These are phyloP conservation scores for Peromyscus aztecus DNA, from an alignment of 2,797 vertebrate genomes.

Conservation along the genomic window DNA sequence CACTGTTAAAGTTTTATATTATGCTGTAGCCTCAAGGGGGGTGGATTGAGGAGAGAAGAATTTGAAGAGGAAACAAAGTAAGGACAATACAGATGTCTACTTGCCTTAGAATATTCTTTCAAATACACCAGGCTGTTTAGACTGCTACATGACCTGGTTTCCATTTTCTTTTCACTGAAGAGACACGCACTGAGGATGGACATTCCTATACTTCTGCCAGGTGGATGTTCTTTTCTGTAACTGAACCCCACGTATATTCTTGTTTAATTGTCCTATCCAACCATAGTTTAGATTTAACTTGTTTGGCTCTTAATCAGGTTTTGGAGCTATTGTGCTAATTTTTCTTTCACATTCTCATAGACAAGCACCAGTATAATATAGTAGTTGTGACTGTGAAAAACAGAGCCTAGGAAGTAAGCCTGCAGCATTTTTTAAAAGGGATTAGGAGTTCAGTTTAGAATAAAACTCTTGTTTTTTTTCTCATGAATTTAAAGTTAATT, in stretches of 20 bases:
- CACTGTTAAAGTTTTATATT: constrained; percentile 80
- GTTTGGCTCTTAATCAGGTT: neutral
- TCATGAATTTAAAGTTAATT: constrained; percentile 72
- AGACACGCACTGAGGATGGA: neutral
- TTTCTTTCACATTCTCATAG: constrained; percentile 6
- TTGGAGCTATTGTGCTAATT: constrained; percentile 14
- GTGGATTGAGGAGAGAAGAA: constrained; percentile 63
- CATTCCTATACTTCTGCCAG: neutral
- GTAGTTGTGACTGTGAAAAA: constrained; percentile 6
- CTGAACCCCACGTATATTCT: neutral
- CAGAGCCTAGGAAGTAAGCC: constrained; percentile 14
- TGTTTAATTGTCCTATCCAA: neutral
- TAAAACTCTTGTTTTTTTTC: neutral
- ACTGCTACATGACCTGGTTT: constrained; percentile 35
- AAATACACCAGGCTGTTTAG: constrained; percentile 2
- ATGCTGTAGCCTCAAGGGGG: constrained; percentile 43
- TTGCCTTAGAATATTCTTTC: constrained; percentile 36
- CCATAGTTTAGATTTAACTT: neutral
- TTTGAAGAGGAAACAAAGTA: constrained; percentile 76
- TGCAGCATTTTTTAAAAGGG: constrained; percentile 26
- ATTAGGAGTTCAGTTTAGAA: constrained; percentile 68
- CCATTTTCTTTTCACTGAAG: constrained; percentile 44
- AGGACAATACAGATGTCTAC: constrained; percentile 43
- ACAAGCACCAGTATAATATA: neutral
- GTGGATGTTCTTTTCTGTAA: neutral